Evolutionary conservation across 2,888 invertebrate genomes (phyloP), one percentile per base, ranked within the genome.

Genomic region (Graphium colonna): DNA sequence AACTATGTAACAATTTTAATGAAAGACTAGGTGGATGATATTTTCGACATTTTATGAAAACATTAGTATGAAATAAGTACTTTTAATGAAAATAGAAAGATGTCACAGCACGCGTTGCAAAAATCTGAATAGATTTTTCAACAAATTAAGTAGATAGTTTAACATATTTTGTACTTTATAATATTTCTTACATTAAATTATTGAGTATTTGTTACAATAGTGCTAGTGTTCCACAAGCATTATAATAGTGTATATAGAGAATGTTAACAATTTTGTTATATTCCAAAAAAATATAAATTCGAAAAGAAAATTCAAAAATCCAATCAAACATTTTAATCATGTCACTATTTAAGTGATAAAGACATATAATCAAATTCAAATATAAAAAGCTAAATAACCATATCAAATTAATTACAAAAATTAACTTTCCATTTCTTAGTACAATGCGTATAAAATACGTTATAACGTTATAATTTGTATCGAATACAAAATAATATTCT

Each of bases 141-240:
- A 26, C 48, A 31, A 39, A 33, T 54, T 54, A 54, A 54, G 50
- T 54, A 54, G 26, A 54, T 36, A 44, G 17, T 39, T 40, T 45
- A 50, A 41, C 45, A 54, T 44, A 54, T 50, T 54, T 54, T 54
- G 54, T 54, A 54, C 54, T 54, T 54, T 31, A 48, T 3, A 48
- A 41, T 45, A 39, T 26, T 10, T 48, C 28, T 40, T 48, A 42
- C 44, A 38, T 43, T 21, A 9, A 47, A 47, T 46, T 21, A 46
- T 41, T 54, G 54, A 54, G 54, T 54, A 54, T 54, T 54, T 54
- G 40, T 50, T 54, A 50, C 13, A 10, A 12, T 43, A 44, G 31
- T 21, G 8, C 43, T 36, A 36, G 13, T 36, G 36, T 36, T 36
- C 9, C n/a, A 36, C 8, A 31, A 31, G 13, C 36, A n/a, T 12